phyloP scores from a whole-genome alignment of 2,113 vertebrate genomes.

The Electrona antarctica region DNA sequence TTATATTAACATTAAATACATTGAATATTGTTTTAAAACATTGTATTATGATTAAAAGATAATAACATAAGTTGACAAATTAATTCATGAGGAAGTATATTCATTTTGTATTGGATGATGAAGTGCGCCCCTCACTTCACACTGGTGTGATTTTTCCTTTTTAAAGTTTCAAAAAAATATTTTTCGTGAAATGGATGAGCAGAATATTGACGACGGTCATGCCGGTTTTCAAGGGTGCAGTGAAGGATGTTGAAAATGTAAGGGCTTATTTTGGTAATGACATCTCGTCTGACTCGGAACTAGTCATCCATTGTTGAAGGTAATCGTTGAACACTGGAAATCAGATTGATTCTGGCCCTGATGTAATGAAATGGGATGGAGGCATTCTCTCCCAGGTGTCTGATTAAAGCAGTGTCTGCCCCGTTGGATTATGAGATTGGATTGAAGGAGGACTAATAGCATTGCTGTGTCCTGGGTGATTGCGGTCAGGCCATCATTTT shows the following conservation, averaged over 20 bases:
- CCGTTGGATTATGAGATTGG: constrained; percentile 60
- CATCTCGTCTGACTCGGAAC: constrained; percentile 22
- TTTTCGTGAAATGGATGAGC: background rate
- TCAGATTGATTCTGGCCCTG: constrained; percentile 54
- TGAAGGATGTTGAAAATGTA: constrained; percentile 20
- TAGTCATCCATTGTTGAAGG: constrained; percentile 23
- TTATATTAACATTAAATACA: too few species aligned
- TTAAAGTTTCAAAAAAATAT: too few species aligned
- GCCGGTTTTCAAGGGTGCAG: constrained; percentile 25
- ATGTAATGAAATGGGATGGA: constrained; percentile 61
- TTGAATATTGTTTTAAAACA: too few species aligned
- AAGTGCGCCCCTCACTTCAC: too few species aligned
- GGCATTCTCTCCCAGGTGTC: constrained; percentile 62
- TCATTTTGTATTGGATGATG: too few species aligned
- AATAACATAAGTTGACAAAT: too few species aligned
- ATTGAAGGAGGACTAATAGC: constrained; percentile 51
- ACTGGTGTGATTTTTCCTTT: too few species aligned
- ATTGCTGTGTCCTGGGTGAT: constrained; percentile 56
- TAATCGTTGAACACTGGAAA: constrained; percentile 55
- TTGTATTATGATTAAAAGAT: too few species aligned
- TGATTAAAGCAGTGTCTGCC: constrained; percentile 59
- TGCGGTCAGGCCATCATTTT: constrained; percentile 65
- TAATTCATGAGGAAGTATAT: too few species aligned
- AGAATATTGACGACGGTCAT: constrained; percentile 1
- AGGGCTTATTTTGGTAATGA: constrained; percentile 40